Base-by-base conservation (phyloP, 1,140 invertebrate genomes). In the Goniozus legneri region DNA sequence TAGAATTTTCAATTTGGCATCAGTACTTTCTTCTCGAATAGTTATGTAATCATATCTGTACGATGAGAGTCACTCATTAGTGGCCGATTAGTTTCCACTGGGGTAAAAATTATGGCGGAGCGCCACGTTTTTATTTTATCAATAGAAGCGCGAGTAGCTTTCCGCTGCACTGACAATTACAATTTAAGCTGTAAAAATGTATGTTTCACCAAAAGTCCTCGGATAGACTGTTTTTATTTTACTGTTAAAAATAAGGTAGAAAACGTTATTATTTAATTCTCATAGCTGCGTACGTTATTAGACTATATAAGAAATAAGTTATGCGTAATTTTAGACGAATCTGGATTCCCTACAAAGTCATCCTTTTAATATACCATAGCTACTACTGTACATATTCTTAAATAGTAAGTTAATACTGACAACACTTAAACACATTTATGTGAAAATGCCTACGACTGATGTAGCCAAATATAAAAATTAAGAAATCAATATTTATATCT, bases 401-500 rank as follows among this genome's bases (percentile, higher is more conserved):
- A 39, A 24, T 3, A 36, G 8, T 20, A 44, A 44, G 15, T 34
- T 36, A 41, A 39, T 33, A 22, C 34, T 32, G 24, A 30, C 35
- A 47, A 40, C 18, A n/a, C n/a, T n/a, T n/a, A n/a, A n/a, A n/a
- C n/a, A n/a, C 2, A 12, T 19, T 24, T 42, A 47, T 14, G 27
- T 37, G 51, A 13, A 48, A 58, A 62, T 55, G 50, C 50, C 42
- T 55, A 60, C 52, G 67, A 70, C 65, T 68, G 67, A 70, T 64
- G 31, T 62, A 68, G 61, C 64, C 67, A 68, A 69, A 68, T 69
- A 53, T 66, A 66, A 53, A 58, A 56, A 50, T 48, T 60, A 58
- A 65, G 58, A 31, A 33, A 38, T 37, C 46, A 35, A 60, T 63
- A 58, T 60, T 60, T 64, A 64, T 64, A 38, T 52, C 54, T n/a